Conservation (phyloP, 2,797 vertebrate genomes). For the Crenichthys baileyi region DNA sequence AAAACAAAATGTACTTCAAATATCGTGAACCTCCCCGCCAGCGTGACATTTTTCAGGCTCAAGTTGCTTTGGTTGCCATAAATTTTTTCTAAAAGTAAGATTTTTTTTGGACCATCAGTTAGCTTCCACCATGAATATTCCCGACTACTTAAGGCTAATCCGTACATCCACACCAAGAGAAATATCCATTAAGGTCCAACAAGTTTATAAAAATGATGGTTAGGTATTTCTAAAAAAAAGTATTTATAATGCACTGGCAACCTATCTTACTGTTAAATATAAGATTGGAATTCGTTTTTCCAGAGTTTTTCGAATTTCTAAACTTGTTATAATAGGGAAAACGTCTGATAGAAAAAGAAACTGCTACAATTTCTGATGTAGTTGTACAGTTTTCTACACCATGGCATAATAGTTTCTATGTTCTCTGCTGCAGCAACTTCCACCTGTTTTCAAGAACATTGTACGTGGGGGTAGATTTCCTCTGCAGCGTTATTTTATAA, state of each 20-base stretch:
- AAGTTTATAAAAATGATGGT: too few relatives aligned
- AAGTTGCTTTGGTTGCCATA: too few relatives aligned
- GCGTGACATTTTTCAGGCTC: too few relatives aligned
- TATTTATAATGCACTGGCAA: too few relatives aligned
- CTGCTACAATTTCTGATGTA: background rate
- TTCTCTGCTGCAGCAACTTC: background rate
- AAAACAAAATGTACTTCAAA: too few relatives aligned
- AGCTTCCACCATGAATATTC: background rate
- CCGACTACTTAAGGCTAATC: background rate
- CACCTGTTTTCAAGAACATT: conserved; percentile 4
- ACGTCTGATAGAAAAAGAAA: background rate
- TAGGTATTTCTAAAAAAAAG: too few relatives aligned
- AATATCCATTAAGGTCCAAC: too few relatives aligned
- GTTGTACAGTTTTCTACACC: background rate
- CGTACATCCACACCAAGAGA: background rate
- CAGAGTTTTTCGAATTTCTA: background rate
- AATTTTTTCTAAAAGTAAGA: background rate
- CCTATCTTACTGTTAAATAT: too few relatives aligned
- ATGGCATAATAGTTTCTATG: background rate
- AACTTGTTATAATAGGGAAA: background rate
- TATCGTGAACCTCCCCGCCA: too few relatives aligned
- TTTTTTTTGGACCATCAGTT: background rate
- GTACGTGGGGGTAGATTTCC: background rate
- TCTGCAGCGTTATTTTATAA: conserved; percentile 3
- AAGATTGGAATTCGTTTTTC: background rate